A percentile compares a stretch with the other conserved stretches of the same genome.
These are phyloP conservation scores for Ochlodes sylvanus DNA, from an alignment of 2,888 invertebrate genomes.

Conservation along the genomic window DNA sequence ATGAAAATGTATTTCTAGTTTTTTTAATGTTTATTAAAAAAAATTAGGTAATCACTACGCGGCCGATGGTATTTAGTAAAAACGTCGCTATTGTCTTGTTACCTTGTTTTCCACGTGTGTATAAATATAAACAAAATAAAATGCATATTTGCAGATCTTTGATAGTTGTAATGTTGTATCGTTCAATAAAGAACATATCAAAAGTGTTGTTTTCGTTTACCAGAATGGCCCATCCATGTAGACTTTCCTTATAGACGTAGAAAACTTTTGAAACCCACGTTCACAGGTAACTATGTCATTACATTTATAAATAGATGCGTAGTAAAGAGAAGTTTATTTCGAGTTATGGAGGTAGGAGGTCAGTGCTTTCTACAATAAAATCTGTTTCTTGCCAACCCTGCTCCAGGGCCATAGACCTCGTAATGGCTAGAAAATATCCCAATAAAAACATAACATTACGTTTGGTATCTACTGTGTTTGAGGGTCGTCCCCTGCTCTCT, in stretches of 20 bases:
- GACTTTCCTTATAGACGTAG: background rate
- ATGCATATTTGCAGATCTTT: slow-evolving; percentile 6
- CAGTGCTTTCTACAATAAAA: slow-evolving; percentile 41
- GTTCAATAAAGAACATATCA: slow-evolving; percentile 29
- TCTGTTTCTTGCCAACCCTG: slow-evolving; percentile 33
- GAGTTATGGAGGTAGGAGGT: slow-evolving; percentile 36
- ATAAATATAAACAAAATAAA: background rate
- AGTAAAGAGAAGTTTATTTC: slow-evolving; percentile 21
- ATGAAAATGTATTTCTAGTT: too few species aligned
- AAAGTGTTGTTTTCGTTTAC: slow-evolving; percentile 9
- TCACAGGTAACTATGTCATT: slow-evolving; percentile 1
- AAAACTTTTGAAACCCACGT: background rate
- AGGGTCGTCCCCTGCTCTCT: too few species aligned
- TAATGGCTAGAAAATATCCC: background rate
- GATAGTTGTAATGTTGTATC: slow-evolving; percentile 14
- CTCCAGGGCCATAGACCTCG: background rate
- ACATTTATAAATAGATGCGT: slow-evolving; percentile 16
- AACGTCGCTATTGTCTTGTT: too few species aligned
- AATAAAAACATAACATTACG: too few species aligned
- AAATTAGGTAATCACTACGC: too few species aligned
- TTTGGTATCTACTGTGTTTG: too few species aligned
- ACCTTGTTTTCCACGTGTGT: background rate
- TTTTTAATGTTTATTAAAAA: too few species aligned
- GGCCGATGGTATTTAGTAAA: too few species aligned
- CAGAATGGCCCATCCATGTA: background rate